These are phyloP conservation scores for Stramonita haemastoma DNA, from an alignment of 2,888 invertebrate genomes.

Conservation along the genomic window DNA sequence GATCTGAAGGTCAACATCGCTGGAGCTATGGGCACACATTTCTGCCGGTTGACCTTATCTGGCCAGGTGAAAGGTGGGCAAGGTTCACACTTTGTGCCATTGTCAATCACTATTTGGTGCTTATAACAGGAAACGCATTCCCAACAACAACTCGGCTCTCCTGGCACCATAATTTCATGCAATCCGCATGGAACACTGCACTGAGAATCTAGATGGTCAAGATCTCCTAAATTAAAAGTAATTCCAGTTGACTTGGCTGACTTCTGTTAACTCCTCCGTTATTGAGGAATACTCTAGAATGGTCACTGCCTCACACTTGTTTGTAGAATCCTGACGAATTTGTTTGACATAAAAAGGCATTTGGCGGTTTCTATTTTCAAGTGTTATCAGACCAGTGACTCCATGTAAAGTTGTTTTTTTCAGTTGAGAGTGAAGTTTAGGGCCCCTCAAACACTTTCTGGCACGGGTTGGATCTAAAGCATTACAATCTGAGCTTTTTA, in stretches of 20 bases:
- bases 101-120: slow-evolving; percentile 50
- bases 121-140: slow-evolving; percentile 51
- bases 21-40: slow-evolving; percentile 46
- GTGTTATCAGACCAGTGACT: slow-evolving; percentile 34
- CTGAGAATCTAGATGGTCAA: slow-evolving; percentile 31
- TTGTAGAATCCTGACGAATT: background rate
- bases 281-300: background rate
- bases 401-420: slow-evolving; percentile 35
- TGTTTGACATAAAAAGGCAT: slow-evolving; percentile 44
- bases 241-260: background rate
- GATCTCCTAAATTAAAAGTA: background rate
- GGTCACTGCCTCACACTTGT: background rate
- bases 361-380: slow-evolving; percentile 9
- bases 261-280: background rate
- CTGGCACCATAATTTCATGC: slow-evolving; percentile 20
- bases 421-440: slow-evolving; percentile 34
- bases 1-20: background rate
- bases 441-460: slow-evolving; percentile 40
- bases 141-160: slow-evolving; percentile 55
- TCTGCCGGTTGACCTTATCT: slow-evolving; percentile 40
- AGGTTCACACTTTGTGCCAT: slow-evolving; percentile 47
- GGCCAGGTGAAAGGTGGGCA: slow-evolving; percentile 58
- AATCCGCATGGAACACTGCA: slow-evolving; percentile 45
- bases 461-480: background rate
- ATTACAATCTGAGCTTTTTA: slow-evolving; percentile 20